Evolutionary conservation across 2,888 invertebrate species (phyloP), one percentile per base, ranked within the genome.

Genomic region (Noctua pronuba): DNA sequence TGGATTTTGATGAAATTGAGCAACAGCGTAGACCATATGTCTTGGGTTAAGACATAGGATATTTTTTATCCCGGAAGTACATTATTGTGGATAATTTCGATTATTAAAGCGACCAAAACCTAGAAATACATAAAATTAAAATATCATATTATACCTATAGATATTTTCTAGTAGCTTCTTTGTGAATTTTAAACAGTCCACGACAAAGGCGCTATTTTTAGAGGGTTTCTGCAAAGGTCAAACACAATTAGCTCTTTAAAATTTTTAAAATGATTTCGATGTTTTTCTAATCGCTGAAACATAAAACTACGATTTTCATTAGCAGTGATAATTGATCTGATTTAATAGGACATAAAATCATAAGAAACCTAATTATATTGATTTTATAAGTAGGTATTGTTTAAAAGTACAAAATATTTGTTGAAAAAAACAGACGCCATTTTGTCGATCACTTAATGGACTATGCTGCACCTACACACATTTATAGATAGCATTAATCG

Each of bases 261-360:
- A 44, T 74, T 44, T 28, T n/a, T 73, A 24, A 60, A 75, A 62
- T 18, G 28, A 46, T 62, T 75, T 31, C 28, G 60, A 49, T 75
- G 28, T 75, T 62, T n/a, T 41, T 31, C 10, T 75, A 75, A 28
- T 31, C 4, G 38, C 5, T 46, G 11, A 38, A 38, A 28, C 1
- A 62, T 75, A 75, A 49, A 62, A 49, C 18, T 74, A 18, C 44
- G 18, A 38, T 74, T 28, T 41, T 13, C 18, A n/a, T 75, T n/a
- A n/a, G 58, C 6, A 16, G 11, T 46, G 24, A 21, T 18, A 46
- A 28, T 73, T 31, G 2, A 13, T 31, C 24, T 73, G 41, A 31
- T 31, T 73, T 73, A 49, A 75, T 75, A n/a, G 24, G 4, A 75
- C 13, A 75, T 60, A 60, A 73, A 75, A 58, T 18, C 2, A 18